These are phyloP conservation scores for Gymnodraco acuticeps DNA, from an alignment of 2,797 vertebrate species.

Conservation along the genomic window DNA sequence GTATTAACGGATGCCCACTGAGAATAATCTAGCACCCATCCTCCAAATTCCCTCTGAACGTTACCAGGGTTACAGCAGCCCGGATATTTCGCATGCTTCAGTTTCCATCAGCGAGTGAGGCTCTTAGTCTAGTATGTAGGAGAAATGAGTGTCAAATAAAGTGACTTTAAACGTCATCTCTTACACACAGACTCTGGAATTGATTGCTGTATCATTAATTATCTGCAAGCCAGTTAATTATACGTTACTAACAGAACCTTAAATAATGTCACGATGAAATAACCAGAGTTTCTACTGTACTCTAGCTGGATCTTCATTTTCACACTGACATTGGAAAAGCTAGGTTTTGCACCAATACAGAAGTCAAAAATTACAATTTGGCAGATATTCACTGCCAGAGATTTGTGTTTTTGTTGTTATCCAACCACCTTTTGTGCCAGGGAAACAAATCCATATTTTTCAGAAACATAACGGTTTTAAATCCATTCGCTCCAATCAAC, in stretches of 20 bases:
- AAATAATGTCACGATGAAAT: background rate
- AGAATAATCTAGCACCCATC: slow-evolving; percentile 70
- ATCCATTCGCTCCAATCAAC: too few species aligned
- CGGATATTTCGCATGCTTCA: slow-evolving; percentile 60
- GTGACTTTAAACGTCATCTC: slow-evolving; percentile 30
- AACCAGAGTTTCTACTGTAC: too few species aligned
- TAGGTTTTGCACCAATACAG: background rate
- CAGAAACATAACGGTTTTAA: too few species aligned
- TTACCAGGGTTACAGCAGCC: slow-evolving; percentile 78
- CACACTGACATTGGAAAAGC: background rate
- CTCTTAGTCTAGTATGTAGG: slow-evolving; percentile 4
- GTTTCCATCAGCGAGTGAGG: slow-evolving; percentile 50
- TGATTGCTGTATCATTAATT: slow-evolving; percentile 12
- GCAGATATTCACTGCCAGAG: too few species aligned
- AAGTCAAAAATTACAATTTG: too few species aligned
- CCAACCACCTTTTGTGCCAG: too few species aligned
- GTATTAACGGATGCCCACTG: slow-evolving; percentile 65
- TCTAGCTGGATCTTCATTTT: background rate
- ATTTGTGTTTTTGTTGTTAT: too few species aligned
- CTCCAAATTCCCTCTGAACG: slow-evolving; percentile 70
- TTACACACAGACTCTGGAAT: slow-evolving; percentile 2
- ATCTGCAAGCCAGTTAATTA: slow-evolving; percentile 17
- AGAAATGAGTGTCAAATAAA: slow-evolving; percentile 11
- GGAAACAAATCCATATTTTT: too few species aligned
- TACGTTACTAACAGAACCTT: background rate